Conservation (phyloP, 2,797 vertebrate species). For the Poecile montanus region DNA sequence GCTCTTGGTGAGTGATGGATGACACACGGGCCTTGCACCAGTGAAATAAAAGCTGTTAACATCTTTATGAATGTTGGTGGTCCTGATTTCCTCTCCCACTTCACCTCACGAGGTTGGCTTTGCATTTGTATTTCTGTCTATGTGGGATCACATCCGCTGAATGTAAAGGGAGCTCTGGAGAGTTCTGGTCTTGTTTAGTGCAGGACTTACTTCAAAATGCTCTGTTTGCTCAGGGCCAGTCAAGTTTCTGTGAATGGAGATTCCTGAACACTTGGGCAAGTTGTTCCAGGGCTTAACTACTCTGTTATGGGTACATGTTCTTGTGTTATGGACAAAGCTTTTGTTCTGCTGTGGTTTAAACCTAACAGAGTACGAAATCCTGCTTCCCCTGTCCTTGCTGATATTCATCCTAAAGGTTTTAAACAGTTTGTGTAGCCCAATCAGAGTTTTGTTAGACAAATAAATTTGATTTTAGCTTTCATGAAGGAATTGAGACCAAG, state of each 20-base stretch:
- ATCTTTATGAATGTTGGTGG: conserved; percentile 42
- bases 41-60: conserved; percentile 75
- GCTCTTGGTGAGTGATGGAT: conserved; percentile 53
- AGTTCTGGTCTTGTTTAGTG: not conserved
- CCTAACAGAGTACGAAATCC: not conserved
- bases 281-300: not conserved
- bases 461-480: not conserved
- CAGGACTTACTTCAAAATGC: not conserved
- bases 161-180: not conserved
- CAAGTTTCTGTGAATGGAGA: not conserved
- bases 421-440: not conserved
- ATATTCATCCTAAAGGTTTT: not conserved
- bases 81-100: not conserved
- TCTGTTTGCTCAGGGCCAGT: not conserved
- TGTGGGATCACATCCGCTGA: not conserved
- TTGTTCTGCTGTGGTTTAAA: not conserved
- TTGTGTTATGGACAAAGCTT: not conserved
- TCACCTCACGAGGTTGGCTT: not conserved
- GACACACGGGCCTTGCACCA: conserved; percentile 44
- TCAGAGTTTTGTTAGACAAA: not conserved
- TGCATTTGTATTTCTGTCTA: not conserved
- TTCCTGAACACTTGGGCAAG: not conserved
- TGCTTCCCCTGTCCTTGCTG: not conserved
- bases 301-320: not conserved
- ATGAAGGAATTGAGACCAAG: not conserved